phyloP scores from a whole-genome alignment of 2,888 invertebrate genomes.

The Ernsta delagoae region DNA sequence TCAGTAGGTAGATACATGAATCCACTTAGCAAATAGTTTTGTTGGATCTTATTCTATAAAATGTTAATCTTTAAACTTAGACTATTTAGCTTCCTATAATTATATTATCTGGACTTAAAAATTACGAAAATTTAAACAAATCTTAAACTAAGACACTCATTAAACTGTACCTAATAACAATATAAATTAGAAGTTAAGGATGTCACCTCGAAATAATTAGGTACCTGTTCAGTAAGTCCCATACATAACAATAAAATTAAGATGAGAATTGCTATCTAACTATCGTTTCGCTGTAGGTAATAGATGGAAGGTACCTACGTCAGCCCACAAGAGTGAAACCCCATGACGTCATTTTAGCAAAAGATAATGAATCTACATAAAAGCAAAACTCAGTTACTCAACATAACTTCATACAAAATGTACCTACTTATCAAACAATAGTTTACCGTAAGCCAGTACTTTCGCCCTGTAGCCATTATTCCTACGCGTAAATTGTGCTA shows the following conservation, averaged over 20 bases:
- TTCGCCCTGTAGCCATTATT: slow-evolving; percentile 44
- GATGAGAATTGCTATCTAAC: too few species aligned
- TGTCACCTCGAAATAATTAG: too few species aligned
- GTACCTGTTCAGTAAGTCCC: too few species aligned
- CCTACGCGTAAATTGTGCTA: slow-evolving; percentile 42
- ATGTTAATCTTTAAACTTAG: slow-evolving; percentile 13
- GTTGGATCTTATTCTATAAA: slow-evolving; percentile 25
- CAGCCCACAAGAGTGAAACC: not conserved
- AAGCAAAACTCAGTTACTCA: slow-evolving; percentile 9
- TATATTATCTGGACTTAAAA: not conserved
- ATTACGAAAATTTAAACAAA: slow-evolving; percentile 28
- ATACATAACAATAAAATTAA: too few species aligned
- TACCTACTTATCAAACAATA: slow-evolving; percentile 45
- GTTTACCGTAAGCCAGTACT: slow-evolving; percentile 42
- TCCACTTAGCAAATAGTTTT: slow-evolving; percentile 24
- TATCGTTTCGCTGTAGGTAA: too few species aligned
- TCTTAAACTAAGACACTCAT: too few species aligned
- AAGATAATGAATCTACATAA: not conserved
- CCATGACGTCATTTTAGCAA: not conserved
- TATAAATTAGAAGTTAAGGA: too few species aligned
- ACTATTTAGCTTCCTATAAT: too few species aligned
- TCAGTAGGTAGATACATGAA: not conserved
- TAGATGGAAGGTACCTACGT: too few species aligned
- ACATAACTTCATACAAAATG: slow-evolving; percentile 37
- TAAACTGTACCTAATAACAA: too few species aligned